Base-by-base conservation (phyloP, 2,113 vertebrate species). In the Pterocles orientalis region DNA sequence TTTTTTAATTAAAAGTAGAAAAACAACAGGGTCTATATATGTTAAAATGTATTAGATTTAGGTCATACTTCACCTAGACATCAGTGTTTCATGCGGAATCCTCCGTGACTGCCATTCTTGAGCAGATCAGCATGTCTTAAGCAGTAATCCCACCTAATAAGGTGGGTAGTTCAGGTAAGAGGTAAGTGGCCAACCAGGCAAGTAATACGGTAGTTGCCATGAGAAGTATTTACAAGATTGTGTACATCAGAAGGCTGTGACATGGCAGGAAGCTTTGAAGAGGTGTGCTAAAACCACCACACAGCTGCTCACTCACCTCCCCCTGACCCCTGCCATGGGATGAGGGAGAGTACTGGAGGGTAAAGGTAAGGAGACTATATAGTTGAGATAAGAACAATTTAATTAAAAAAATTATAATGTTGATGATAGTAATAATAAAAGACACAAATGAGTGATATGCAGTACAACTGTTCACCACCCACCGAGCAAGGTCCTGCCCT, bases 1-100 rank as follows among this genome's bases (percentile, higher is more conserved):
- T 97, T 97, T 97, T 39, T 92, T 97, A 97, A 98, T 97, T 98
- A 95, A 89, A 91, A 93, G 61, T 79, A 86, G 83, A 89, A 96
- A 97, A 97, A 71, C 58, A 97, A n/a, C 48, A 83, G 79, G 54
- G 83, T 96, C 48, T 18, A 94, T 95, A 87, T 9, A 45, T 29
- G 61, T 75, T 79, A 23, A 73, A 43, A 48, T 77, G n/a, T n/a
- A 86, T 94, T 90, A 62, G 78, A 10, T 92, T 95, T 71, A 69
- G 70, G 58, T 95, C 21, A 57, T 20, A 25, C 31, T 85, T 97
- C 68, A 78, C 33, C 50, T 56, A 80, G 80, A 47, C 6, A 34
- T 88, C 78, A 33, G n/a, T 1, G 14, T 80, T 97, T 96, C 8
- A 25, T n/a, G 70, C 23, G 76, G 92, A 95, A 76, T 93, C 51